These are phyloP conservation scores for Ammodytes marinus DNA, from an alignment of 2,113 vertebrate genomes.

Conservation along the genomic window DNA sequence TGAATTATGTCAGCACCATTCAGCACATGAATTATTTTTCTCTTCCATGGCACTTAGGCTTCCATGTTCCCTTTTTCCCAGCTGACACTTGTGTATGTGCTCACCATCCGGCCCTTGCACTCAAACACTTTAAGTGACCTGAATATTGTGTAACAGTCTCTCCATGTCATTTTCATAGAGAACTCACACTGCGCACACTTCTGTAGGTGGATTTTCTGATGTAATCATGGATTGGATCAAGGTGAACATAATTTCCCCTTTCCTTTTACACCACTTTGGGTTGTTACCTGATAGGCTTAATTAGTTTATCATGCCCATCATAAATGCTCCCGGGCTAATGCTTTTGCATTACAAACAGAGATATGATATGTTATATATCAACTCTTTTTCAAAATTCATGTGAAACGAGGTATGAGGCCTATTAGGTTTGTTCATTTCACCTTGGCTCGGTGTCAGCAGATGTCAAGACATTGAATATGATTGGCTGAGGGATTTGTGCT, in stretches of 20 bases:
- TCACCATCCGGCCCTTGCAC: not conserved
- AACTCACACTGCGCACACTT: slow-evolving; percentile 1
- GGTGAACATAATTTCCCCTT: slow-evolving; percentile 2
- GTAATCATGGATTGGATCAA: slow-evolving; percentile 28
- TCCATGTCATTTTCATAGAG: not conserved
- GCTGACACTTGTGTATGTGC: not conserved
- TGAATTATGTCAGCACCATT: slow-evolving; percentile 40
- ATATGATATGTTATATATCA: slow-evolving; percentile 13
- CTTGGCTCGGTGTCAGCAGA: slow-evolving; percentile 15
- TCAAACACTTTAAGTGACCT: not conserved
- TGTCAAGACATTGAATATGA: not conserved
- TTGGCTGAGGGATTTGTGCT: not conserved
- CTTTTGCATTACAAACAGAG: slow-evolving; percentile 45
- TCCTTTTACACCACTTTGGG: slow-evolving; percentile 1
- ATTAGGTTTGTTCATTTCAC: slow-evolving; percentile 20
- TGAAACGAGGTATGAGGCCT: slow-evolving; percentile 3
- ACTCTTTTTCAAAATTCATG: slow-evolving; percentile 6
- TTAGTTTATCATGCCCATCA: slow-evolving; percentile 26
- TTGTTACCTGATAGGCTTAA: slow-evolving; percentile 21
- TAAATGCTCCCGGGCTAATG: slow-evolving; percentile 17
- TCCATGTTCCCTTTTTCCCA: slow-evolving; percentile 15
- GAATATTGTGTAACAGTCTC: slow-evolving; percentile 26
- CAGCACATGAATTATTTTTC: slow-evolving; percentile 32
- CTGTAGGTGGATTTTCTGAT: slow-evolving; percentile 8
- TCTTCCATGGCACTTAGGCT: not conserved